Percentiles rank a stretch among this genome's conserved stretches.
Conservation (phyloP, 2,888 invertebrate genomes). For the Elegia similella region DNA sequence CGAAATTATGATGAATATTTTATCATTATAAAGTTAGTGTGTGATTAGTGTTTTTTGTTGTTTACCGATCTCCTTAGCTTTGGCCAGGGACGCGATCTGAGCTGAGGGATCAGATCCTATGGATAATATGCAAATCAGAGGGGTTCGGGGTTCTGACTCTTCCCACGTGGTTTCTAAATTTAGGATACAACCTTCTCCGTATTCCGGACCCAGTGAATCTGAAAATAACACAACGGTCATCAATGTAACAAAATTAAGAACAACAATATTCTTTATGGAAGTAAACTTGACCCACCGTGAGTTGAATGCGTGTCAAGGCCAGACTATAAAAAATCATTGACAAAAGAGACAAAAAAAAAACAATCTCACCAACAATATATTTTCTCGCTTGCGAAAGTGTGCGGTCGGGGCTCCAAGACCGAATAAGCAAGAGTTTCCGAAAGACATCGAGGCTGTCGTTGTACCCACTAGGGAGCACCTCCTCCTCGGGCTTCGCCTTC, state of each 20-base stretch:
- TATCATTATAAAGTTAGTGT: too few relatives aligned
- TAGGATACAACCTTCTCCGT: constrained; percentile 95
- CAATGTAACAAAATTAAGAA: background rate
- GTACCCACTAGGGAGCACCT: constrained; percentile 94
- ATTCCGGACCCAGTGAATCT: constrained; percentile 93
- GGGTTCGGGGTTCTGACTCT: constrained; percentile 94
- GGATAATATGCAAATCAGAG: constrained; percentile 95
- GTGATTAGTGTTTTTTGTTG: background rate
- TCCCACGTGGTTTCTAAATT: constrained; percentile 95
- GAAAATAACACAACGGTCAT: constrained; percentile 24
- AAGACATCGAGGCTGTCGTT: constrained; percentile 93
- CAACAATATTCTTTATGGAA: too few relatives aligned
- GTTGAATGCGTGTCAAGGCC: too few relatives aligned
- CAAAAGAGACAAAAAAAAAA: background rate
- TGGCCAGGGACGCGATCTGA: constrained; percentile 93
- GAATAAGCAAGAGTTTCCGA: constrained; percentile 91
- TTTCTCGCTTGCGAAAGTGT: constrained; percentile 95
- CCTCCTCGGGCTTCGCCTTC: constrained; percentile 95
- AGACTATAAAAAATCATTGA: too few relatives aligned
- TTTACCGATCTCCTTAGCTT: constrained; percentile 91
- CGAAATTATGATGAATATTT: too few relatives aligned
- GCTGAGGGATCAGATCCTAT: constrained; percentile 98
- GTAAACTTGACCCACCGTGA: too few relatives aligned
- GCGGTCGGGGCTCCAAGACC: constrained; percentile 97
- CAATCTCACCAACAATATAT: constrained; percentile 89